Base-by-base conservation (phyloP, 2,113 vertebrate genomes). In the Montifringilla adamsi region DNA sequence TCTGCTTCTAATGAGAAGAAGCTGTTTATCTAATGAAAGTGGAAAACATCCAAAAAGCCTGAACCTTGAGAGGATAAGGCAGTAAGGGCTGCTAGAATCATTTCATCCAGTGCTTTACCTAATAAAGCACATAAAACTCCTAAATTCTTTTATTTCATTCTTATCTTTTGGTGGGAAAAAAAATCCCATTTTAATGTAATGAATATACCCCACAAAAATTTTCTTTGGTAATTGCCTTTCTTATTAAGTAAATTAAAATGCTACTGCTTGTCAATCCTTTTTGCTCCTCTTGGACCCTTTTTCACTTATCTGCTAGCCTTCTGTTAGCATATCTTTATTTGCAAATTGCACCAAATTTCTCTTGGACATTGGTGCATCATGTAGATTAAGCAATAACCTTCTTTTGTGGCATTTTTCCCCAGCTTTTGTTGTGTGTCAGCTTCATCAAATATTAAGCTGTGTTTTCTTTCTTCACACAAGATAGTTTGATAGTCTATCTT, bases 11-110 rank as follows among this genome's bases (percentile, higher is more conserved):
- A 94, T 93, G 76, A 91, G 80, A 84, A 89, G 64, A 68, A 92
- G 43, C 75, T 94, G 88, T 95, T 97, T 95, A 94, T 94, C 88
- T 85, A 63, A 49, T 93, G 55, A 63, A 77, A 96, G 77, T 94
- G 90, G 95, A 94, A 93, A 93, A 90, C 24, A 49, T 90, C 94
- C 88, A 95, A 27, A 93, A 92, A 86, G 67, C 50, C 63, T 92
- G 52, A 70, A 86, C 43, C 39, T 88, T 24, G 27, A 75, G 24
- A 68, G 49, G 53, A 58, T 93, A 87, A 89, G 31, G 31, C 78
- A 87, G 58, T 93, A 94, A 90, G 73, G n/a, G n/a, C 49, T 76
- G 23, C 53, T 58, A 5, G 20, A 24, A 87, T 82, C 0, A 49
- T 91, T 78, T 85, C 49, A 90, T 91, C 49, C 35, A 23, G 10